Percentiles rank a stretch among this genome's conserved stretches.
Conservation (phyloP, 2,888 invertebrate genomes). For the Galerucella calmariensis region DNA sequence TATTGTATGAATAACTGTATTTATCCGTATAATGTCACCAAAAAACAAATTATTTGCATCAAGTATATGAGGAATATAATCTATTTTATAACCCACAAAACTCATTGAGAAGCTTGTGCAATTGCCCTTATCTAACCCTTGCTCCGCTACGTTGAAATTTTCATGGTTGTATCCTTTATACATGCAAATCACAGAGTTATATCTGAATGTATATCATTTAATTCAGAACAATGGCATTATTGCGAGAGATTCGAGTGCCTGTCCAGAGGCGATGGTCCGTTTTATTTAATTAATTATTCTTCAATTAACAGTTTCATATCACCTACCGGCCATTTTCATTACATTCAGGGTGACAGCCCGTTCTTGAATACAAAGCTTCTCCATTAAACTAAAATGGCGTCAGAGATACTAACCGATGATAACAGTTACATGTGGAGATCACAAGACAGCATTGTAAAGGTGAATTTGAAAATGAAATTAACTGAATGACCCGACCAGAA, state of each 20-base stretch:
- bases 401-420: slow-evolving; percentile 13
- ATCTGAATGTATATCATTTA: not conserved
- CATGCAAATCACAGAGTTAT: not conserved
- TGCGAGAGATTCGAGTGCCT: not conserved
- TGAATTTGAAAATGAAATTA: not conserved
- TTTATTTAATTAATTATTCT: slow-evolving; percentile 61
- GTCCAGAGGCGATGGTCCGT: slow-evolving; percentile 50
- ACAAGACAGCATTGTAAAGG: slow-evolving; percentile 1
- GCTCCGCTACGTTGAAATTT: not conserved
- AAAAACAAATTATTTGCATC: too few relatives aligned
- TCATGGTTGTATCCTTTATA: slow-evolving; percentile 1
- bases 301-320: slow-evolving; percentile 59
- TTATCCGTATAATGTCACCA: too few relatives aligned
- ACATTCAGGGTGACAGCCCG: slow-evolving; percentile 39
- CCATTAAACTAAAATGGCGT: slow-evolving; percentile 41
- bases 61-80: not conserved
- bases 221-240: not conserved
- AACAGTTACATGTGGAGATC: slow-evolving; percentile 4
- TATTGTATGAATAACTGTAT: too few relatives aligned
- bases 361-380: slow-evolving; percentile 46
- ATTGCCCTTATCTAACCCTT: not conserved
- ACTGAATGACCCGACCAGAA: not conserved
- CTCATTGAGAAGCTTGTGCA: not conserved
- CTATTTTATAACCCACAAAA: not conserved
- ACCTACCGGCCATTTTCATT: slow-evolving; percentile 49